phyloP scores from a whole-genome alignment of 2,888 invertebrate genomes.

The Spicauda simplicius region DNA sequence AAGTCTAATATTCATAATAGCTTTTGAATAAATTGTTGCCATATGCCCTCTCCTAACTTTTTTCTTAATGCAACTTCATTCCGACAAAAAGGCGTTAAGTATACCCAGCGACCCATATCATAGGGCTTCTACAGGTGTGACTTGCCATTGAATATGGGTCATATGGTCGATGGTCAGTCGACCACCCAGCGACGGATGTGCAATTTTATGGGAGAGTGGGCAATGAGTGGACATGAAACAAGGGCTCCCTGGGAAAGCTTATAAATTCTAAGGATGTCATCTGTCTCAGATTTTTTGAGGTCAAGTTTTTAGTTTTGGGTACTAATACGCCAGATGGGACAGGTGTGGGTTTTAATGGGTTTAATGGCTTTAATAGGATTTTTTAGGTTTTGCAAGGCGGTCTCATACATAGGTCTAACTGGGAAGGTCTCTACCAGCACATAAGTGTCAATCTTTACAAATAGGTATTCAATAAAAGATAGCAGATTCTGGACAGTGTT shows the following conservation, averaged over 20 bases:
- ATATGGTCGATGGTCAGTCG: constrained; percentile 53
- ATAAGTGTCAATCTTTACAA: too few species aligned
- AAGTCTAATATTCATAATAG: too few species aligned
- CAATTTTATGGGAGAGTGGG: constrained; percentile 62
- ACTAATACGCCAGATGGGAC: neutral
- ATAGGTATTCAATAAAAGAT: too few species aligned
- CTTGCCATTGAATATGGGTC: constrained; percentile 48
- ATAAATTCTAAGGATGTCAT: constrained; percentile 18
- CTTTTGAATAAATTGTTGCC: too few species aligned
- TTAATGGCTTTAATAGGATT: neutral
- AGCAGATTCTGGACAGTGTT: too few species aligned
- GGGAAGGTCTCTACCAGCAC: too few species aligned
- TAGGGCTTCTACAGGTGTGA: constrained; percentile 56
- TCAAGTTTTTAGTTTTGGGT: neutral
- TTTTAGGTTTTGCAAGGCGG: too few species aligned
- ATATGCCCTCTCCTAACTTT: too few species aligned
- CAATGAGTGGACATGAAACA: constrained; percentile 38
- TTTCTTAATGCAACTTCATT: too few species aligned
- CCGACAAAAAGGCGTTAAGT: neutral
- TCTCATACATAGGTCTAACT: too few species aligned
- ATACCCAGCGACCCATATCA: constrained; percentile 17
- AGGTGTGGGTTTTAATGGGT: neutral
- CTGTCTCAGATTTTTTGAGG: neutral
- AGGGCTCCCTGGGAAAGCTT: constrained; percentile 14
- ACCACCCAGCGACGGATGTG: constrained; percentile 55